Percentiles rank a stretch among this genome's conserved stretches.
These are phyloP conservation scores for Idaea dimidiata DNA, from an alignment of 2,888 invertebrate genomes.

Conservation along the genomic window DNA sequence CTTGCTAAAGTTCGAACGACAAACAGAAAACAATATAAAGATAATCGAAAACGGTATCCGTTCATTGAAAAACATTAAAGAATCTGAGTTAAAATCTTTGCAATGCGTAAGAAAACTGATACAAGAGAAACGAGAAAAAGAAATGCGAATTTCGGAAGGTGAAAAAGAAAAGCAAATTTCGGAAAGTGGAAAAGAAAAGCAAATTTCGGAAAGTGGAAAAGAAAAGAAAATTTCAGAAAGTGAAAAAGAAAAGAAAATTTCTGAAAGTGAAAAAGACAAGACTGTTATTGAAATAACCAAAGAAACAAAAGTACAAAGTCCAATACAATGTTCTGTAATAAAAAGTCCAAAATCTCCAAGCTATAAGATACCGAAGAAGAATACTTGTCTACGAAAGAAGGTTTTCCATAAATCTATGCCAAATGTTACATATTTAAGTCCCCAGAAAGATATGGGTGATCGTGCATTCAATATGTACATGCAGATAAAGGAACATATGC, in stretches of 20 bases:
- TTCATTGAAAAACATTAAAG: conserved; percentile 47
- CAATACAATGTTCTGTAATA: conserved; percentile 49
- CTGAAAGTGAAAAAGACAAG: conserved; percentile 24
- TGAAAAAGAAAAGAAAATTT: conserved; percentile 24
- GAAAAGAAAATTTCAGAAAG: conserved; percentile 26
- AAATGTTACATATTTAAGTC: conserved; percentile 48
- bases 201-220: conserved; percentile 37
- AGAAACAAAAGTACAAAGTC: conserved; percentile 27
- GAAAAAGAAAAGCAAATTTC: no score
- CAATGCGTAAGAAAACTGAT: conserved; percentile 51
- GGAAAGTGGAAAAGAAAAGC: no score
- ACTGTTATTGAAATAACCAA: conserved; percentile 27
- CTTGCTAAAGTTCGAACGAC: conserved; percentile 50
- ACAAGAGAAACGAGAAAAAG: conserved; percentile 39
- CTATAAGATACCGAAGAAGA: conserved; percentile 67
- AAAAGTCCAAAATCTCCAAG: conserved; percentile 56
- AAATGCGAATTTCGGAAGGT: conserved; percentile 23
- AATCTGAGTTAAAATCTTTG: conserved; percentile 53
- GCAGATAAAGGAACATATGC: conserved; percentile 65
- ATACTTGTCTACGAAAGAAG: conserved; percentile 54
- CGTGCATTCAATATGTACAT: conserved; percentile 62
- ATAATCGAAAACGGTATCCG: conserved; percentile 52
- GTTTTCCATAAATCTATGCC: conserved; percentile 61
- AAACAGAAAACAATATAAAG: conserved; percentile 48
- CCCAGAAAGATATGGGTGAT: conserved; percentile 44